Conservation (phyloP, 1,140 invertebrate genomes). For the Camponotus vicinus region DNA sequence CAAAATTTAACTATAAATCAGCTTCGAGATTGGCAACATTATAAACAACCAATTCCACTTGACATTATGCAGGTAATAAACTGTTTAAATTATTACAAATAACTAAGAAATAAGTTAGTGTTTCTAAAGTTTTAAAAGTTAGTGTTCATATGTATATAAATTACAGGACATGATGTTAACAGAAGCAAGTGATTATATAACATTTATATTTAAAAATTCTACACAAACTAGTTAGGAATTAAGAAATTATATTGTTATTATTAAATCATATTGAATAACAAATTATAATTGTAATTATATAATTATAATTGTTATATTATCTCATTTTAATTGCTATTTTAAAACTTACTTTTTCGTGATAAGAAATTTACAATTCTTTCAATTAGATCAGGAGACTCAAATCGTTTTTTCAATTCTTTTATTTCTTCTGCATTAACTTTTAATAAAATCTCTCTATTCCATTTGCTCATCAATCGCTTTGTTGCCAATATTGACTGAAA, state of each 20-base stretch:
- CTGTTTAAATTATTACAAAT: not conserved
- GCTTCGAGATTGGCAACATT: conserved; percentile 81
- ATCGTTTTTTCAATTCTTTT: conserved; percentile 62
- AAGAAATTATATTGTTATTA: conserved; percentile 3
- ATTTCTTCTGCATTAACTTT: conserved; percentile 76
- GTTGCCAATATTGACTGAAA: conserved; percentile 80
- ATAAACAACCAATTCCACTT: conserved; percentile 75
- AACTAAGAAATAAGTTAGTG: not conserved
- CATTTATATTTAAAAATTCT: conserved; percentile 82
- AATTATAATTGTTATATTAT: not conserved
- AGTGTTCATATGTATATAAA: conserved; percentile 15
- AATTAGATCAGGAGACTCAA: conserved; percentile 60
- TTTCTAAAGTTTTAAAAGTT: not conserved
- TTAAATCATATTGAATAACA: not conserved
- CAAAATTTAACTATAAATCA: conserved; percentile 82
- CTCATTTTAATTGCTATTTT: conserved; percentile 7
- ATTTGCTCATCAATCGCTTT: conserved; percentile 75
- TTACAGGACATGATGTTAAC: conserved; percentile 80
- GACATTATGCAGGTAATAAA: conserved; percentile 77
- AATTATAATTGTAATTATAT: not conserved
- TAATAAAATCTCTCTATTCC: conserved; percentile 75
- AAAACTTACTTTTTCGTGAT: conserved; percentile 74
- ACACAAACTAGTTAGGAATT: conserved; percentile 24
- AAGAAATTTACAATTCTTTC: conserved; percentile 61
- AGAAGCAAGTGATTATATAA: conserved; percentile 75